Conservation (phyloP, 1,140 invertebrate genomes). For the Leucophenga varia region DNA sequence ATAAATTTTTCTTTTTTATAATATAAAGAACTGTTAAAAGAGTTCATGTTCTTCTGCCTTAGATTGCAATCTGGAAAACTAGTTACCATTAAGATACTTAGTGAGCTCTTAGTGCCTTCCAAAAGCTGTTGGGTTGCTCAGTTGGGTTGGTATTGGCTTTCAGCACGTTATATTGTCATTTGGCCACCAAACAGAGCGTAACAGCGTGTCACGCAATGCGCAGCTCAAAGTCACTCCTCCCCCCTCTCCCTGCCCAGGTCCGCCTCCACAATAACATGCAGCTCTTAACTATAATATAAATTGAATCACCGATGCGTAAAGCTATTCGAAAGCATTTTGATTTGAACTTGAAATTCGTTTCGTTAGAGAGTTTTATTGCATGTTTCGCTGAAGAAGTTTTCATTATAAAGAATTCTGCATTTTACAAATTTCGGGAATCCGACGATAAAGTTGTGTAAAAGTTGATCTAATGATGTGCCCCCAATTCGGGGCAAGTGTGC, state of each 20-base stretch:
- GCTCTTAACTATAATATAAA: conserved; percentile 37
- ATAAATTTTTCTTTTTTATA: no score
- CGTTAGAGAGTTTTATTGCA: conserved; percentile 9
- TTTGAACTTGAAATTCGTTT: conserved; percentile 44
- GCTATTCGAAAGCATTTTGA: conserved; percentile 30
- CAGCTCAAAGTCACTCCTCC: conserved; percentile 6
- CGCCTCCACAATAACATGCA: conserved; percentile 17
- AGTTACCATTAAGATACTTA: no score
- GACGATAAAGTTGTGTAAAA: no score
- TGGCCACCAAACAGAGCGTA: conserved; percentile 41
- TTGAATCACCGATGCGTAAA: conserved; percentile 43
- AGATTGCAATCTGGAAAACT: no score
- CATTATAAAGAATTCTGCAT: conserved; percentile 9
- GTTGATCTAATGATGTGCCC: no score
- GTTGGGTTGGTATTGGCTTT: conserved; percentile 14
- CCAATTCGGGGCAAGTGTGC: no score
- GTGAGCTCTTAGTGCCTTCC: no score
- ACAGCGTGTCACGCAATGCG: conserved; percentile 35
- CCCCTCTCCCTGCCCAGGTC: neutral
- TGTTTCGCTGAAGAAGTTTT: no score
- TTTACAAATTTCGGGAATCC: no score
- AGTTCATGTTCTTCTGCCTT: no score
- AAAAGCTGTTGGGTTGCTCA: no score
- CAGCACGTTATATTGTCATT: conserved; percentile 24
- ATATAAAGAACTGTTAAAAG: no score